Evolutionary conservation across 1,140 invertebrate species (phyloP).

Genomic region (Phymastichus coffea): DNA sequence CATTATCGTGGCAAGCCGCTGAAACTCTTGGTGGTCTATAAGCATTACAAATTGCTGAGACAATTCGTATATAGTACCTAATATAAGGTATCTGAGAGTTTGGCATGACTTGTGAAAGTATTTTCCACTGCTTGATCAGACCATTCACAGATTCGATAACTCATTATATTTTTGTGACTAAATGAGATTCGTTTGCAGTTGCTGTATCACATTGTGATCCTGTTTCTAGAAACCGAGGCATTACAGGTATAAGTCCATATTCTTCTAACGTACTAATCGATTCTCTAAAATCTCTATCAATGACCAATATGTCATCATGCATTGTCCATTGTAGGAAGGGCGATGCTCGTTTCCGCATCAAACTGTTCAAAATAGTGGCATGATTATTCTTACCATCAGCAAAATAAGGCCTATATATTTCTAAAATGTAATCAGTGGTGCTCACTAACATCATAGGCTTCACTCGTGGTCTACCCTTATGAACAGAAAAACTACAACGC

Average conservation of each 20-base stretch:
- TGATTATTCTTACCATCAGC: background rate
- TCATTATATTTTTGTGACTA: too few relatives aligned
- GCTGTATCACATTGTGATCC: background rate
- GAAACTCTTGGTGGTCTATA: background rate
- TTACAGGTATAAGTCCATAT: background rate
- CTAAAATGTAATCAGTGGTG: too few relatives aligned
- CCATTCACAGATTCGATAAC: background rate
- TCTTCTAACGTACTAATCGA: background rate
- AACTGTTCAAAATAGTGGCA: background rate
- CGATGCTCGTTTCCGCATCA: background rate
- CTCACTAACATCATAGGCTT: too few relatives aligned
- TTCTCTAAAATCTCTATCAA: background rate
- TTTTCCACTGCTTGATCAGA: background rate
- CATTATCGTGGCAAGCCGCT: background rate
- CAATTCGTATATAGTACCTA: background rate
- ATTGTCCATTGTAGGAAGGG: background rate
- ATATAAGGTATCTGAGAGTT: background rate
- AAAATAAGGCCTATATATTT: background rate
- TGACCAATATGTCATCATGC: background rate
- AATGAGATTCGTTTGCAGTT: background rate
- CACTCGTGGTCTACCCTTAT: too few relatives aligned
- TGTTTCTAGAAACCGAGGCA: background rate
- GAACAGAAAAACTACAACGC: background rate
- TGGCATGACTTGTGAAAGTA: background rate
- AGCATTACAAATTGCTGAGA: background rate